Percentiles rank a stretch among this genome's conserved stretches.
phyloP scores from a whole-genome alignment of 2,113 vertebrate species.

The Meriones unguiculatus region DNA sequence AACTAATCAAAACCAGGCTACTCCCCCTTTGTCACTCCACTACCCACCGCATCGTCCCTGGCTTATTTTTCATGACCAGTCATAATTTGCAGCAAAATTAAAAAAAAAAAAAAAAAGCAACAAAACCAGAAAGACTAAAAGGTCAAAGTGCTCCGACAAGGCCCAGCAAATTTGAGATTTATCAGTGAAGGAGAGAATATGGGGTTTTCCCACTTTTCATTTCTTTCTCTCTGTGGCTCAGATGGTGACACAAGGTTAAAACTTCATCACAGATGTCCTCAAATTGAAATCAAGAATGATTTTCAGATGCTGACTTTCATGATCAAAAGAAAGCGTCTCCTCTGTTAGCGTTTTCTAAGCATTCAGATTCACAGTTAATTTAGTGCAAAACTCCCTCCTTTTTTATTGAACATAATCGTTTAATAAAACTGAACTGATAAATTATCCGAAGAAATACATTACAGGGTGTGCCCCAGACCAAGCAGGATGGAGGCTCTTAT shows the following conservation, averaged over 20 bases:
- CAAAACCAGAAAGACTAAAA: constrained; percentile 68
- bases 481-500: constrained; percentile 76
- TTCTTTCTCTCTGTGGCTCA: background rate
- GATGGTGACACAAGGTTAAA: constrained; percentile 26
- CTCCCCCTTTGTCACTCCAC: constrained; percentile 54
- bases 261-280: background rate
- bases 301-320: constrained; percentile 53
- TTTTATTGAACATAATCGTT: constrained; percentile 74
- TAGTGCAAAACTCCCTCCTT: constrained; percentile 62
- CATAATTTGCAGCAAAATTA: constrained; percentile 44
- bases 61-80: constrained; percentile 75
- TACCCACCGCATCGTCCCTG: constrained; percentile 36
- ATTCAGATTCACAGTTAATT: constrained; percentile 57
- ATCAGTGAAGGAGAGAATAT: constrained; percentile 21
- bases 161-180: constrained; percentile 56
- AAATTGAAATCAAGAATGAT: constrained; percentile 41
- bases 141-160: constrained; percentile 68
- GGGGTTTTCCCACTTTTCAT: background rate
- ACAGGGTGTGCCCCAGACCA: constrained; percentile 73
- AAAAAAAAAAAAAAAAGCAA: constrained; percentile 10
- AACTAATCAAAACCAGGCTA: constrained; percentile 80
- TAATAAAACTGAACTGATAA: constrained; percentile 79
- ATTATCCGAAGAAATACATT: constrained; percentile 79
- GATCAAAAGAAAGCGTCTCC: constrained; percentile 5
- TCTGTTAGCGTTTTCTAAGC: constrained; percentile 36